Percentiles rank a stretch among this genome's conserved stretches.
Conservation (phyloP, 2,888 invertebrate genomes). For the Myathropa florea region DNA sequence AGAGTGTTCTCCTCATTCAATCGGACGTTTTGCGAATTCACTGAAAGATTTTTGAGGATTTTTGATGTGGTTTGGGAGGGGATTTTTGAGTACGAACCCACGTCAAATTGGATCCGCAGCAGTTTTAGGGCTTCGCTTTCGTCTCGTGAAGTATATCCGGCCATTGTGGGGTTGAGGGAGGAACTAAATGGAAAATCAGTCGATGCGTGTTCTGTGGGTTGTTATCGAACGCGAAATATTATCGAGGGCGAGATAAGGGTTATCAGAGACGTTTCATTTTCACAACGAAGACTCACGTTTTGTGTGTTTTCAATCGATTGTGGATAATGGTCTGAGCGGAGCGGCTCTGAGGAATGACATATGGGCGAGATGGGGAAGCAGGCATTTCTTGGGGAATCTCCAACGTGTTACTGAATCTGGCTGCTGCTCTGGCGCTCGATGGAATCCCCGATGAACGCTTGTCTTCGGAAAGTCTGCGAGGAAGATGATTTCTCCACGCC, state of each 20-base stretch:
- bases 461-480: too few species aligned
- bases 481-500: too few species aligned
- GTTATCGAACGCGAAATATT: slow-evolving; percentile 29
- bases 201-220: neutral
- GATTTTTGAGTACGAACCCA: slow-evolving; percentile 27
- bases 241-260: neutral
- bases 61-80: too few species aligned
- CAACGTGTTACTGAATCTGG: too few species aligned
- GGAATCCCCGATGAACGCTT: too few species aligned
- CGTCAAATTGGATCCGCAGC: slow-evolving; percentile 44
- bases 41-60: slow-evolving; percentile 64
- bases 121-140: slow-evolving; percentile 49
- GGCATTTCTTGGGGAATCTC: too few species aligned
- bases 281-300: neutral
- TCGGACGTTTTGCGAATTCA: slow-evolving; percentile 74
- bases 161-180: slow-evolving; percentile 5
- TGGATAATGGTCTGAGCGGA: neutral
- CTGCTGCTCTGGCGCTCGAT: too few species aligned
- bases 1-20: slow-evolving; percentile 76
- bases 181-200: neutral
- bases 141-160: neutral
- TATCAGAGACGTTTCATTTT: neutral
- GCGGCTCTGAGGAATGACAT: too few species aligned
- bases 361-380: too few species aligned
- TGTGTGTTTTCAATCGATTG: neutral